phyloP scores from a whole-genome alignment of 2,888 invertebrate species.

The Zonitis immaculata region DNA sequence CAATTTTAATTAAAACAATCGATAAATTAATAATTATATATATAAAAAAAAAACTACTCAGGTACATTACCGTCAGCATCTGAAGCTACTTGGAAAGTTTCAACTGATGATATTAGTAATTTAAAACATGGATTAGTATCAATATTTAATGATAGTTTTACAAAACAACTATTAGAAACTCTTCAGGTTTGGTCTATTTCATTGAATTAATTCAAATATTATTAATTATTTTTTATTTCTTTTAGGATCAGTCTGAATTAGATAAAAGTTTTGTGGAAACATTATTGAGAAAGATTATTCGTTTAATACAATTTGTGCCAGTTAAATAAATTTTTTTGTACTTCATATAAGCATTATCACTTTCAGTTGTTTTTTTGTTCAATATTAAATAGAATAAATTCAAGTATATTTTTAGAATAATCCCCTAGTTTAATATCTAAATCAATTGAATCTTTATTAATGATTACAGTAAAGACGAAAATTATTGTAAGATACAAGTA shows the following conservation, averaged over 20 bases:
- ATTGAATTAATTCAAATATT: background rate
- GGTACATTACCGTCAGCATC: conserved; percentile 47
- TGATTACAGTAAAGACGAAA: conserved; percentile 16
- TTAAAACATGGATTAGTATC: conserved; percentile 68
- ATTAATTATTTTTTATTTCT: conserved; percentile 28
- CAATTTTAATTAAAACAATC: background rate
- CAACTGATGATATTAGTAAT: conserved; percentile 59
- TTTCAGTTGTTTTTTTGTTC: too few relatives aligned
- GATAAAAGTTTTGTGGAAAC: conserved; percentile 70
- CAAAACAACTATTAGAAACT: conserved; percentile 66
- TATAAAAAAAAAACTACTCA: too few relatives aligned
- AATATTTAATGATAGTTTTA: conserved; percentile 74
- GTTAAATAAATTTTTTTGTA: conserved; percentile 29
- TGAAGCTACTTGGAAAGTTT: conserved; percentile 55
- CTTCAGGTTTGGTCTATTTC: too few relatives aligned
- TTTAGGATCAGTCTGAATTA: conserved; percentile 58
- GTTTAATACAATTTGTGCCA: conserved; percentile 70
- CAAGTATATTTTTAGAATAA: conserved; percentile 1
- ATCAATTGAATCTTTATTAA: conserved; percentile 12
- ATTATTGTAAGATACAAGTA: conserved; percentile 16
- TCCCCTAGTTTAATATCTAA: background rate
- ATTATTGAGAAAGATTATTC: conserved; percentile 71
- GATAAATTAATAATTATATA: background rate
- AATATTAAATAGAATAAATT: background rate
- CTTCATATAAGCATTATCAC: conserved; percentile 1